These are phyloP conservation scores for Neoascia interrupta DNA, from an alignment of 2,888 invertebrate species.

Conservation along the genomic window DNA sequence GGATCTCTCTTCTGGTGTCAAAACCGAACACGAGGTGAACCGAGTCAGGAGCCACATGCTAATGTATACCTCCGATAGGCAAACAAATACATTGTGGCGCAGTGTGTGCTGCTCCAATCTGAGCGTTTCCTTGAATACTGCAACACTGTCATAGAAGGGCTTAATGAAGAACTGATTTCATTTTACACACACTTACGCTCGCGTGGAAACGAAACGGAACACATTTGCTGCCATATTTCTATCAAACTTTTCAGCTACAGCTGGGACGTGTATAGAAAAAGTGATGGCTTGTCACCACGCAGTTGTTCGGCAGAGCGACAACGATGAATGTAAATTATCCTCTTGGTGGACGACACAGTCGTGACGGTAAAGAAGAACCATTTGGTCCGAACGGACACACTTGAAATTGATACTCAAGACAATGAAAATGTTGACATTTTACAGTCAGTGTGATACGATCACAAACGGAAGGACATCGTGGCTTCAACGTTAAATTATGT, in stretches of 20 bases:
- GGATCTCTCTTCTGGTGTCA: slow-evolving; percentile 54
- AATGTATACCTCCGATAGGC: slow-evolving; percentile 14
- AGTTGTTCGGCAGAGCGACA: no score
- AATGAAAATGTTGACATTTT: slow-evolving; percentile 13
- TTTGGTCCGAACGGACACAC: slow-evolving; percentile 18
- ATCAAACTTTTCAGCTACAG: slow-evolving; percentile 23
- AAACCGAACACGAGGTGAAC: slow-evolving; percentile 27
- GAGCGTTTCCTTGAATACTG: slow-evolving; percentile 37
- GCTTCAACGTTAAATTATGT: no score
- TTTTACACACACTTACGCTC: slow-evolving; percentile 38
- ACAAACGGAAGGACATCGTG: no score
- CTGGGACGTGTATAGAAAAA: not conserved
- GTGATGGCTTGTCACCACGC: slow-evolving; percentile 19
- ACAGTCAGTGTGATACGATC: not conserved
- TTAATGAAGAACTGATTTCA: slow-evolving; percentile 50
- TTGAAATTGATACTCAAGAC: slow-evolving; percentile 36
- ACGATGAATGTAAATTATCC: no score
- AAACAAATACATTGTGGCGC: slow-evolving; percentile 7
- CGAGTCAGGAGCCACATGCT: not conserved
- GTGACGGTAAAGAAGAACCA: slow-evolving; percentile 6
- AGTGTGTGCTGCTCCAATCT: slow-evolving; percentile 32
- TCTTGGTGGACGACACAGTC: not conserved
- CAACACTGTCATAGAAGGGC: slow-evolving; percentile 39
- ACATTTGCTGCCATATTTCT: slow-evolving; percentile 18
- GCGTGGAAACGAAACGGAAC: not conserved